Percentiles rank a stretch among this genome's conserved stretches.
phyloP scores from a whole-genome alignment of 2,888 invertebrate genomes.

The Cecidostiba fungosa region DNA sequence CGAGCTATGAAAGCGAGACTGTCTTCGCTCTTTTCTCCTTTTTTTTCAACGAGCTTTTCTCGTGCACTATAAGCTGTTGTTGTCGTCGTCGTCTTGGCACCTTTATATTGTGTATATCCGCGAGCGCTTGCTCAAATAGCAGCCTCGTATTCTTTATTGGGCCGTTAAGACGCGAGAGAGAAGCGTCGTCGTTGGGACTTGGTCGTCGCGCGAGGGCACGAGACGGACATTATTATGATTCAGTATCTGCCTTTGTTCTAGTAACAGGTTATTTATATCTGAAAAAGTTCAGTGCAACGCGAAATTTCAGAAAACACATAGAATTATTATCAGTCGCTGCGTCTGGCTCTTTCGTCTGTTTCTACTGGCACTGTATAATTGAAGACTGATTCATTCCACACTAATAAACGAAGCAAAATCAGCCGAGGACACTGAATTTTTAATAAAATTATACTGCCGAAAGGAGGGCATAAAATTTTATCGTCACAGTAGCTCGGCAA shows the following conservation, averaged over 20 bases:
- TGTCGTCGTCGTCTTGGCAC: slow-evolving; percentile 34
- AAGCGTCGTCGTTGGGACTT: slow-evolving; percentile 16
- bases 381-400: too few relatives aligned
- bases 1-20: slow-evolving; percentile 26
- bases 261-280: neutral
- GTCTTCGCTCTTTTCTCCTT: neutral
- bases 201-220: neutral
- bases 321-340: too few relatives aligned
- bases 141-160: slow-evolving; percentile 56
- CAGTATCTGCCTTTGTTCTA: neutral
- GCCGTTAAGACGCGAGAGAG: slow-evolving; percentile 38
- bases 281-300: neutral
- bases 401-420: too few relatives aligned
- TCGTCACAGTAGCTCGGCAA: neutral
- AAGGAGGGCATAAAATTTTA: neutral
- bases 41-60: slow-evolving; percentile 23
- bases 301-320: neutral
- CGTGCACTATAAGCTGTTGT: neutral
- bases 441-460: neutral
- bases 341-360: too few relatives aligned
- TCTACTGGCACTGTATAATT: too few relatives aligned
- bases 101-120: slow-evolving; percentile 46
- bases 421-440: too few relatives aligned
- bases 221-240: slow-evolving; percentile 35
- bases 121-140: slow-evolving; percentile 41